These are phyloP conservation scores for Sanderia malayensis DNA, from an alignment of 30 jellyfish, hydroid and myxozoan genomes.

Conservation along the genomic window DNA sequence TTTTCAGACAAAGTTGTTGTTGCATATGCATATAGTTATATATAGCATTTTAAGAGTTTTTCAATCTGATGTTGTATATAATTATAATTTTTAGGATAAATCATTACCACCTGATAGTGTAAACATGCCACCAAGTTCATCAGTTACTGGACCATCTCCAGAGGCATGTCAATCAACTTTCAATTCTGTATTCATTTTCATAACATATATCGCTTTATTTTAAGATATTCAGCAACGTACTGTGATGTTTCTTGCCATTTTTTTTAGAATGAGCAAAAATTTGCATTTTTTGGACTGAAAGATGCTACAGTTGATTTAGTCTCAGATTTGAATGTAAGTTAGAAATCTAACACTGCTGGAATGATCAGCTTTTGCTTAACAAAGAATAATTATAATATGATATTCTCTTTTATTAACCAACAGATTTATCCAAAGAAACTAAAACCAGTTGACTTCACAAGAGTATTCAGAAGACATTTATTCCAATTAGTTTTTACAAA, in stretches of 20 bases:
- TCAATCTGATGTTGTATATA: no score
- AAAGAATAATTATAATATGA: not conserved
- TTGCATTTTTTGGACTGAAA: constrained; percentile 71
- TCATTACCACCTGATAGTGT: constrained; percentile 69
- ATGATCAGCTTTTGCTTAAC: not conserved
- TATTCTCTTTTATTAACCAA: not conserved
- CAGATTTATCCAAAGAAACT: constrained; percentile 50
- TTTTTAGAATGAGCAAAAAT: constrained; percentile 69
- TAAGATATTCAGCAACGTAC: not conserved
- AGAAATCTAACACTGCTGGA: not conserved
- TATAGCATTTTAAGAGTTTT: not conserved
- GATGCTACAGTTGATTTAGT: constrained; percentile 47
- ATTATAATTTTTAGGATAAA: constrained; percentile 52
- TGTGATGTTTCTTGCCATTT: not conserved
- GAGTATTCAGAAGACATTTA: constrained; percentile 63
- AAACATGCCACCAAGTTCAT: constrained; percentile 61
- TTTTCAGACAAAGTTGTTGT: not conserved
- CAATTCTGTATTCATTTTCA: not conserved
- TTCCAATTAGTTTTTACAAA: constrained; percentile 44
- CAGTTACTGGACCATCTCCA: constrained; percentile 38
- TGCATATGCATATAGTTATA: not conserved
- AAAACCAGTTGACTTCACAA: constrained; percentile 59
- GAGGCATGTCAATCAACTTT: constrained; percentile 23
- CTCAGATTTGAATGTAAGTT: constrained; percentile 60
- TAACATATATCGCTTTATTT: no score